Evolutionary conservation across 1,140 invertebrate species (phyloP).

Genomic region (Lithobius niger): DNA sequence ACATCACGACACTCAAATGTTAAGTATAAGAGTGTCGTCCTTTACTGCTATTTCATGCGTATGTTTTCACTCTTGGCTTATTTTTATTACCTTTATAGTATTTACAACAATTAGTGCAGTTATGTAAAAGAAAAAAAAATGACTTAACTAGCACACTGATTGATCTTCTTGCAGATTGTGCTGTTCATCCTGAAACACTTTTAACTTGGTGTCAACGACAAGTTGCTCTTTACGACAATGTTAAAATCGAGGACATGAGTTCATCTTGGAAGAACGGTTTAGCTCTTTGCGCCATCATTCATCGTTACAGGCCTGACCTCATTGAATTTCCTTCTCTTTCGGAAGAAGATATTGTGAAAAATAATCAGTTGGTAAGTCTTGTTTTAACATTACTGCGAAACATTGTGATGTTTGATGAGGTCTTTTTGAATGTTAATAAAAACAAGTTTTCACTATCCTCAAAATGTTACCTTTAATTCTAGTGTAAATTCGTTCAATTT

Average conservation of each 20-base stretch:
- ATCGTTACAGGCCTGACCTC: constrained; percentile 75
- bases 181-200: constrained; percentile 55
- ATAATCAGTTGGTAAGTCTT: constrained; percentile 54
- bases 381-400: no score
- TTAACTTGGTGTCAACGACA: constrained; percentile 62
- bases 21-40: no score
- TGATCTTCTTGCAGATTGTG: constrained; percentile 36
- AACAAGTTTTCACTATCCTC: no score
- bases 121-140: background rate
- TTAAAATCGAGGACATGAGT: constrained; percentile 52
- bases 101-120: background rate
- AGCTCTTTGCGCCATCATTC: constrained; percentile 66
- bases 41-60: no score
- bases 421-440: no score
- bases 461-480: no score
- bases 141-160: no score
- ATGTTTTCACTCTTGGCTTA: no score
- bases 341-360: constrained; percentile 45
- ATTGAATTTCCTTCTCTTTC: constrained; percentile 55
- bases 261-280: constrained; percentile 59
- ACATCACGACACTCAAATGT: no score
- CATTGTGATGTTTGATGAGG: no score
- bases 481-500: no score
- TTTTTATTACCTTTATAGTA: background rate
- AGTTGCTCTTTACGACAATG: constrained; percentile 46